Evolutionary conservation across 2,888 invertebrate genomes (phyloP), one percentile per base, ranked within the genome.

Genomic region (Stomorhina lunata): DNA sequence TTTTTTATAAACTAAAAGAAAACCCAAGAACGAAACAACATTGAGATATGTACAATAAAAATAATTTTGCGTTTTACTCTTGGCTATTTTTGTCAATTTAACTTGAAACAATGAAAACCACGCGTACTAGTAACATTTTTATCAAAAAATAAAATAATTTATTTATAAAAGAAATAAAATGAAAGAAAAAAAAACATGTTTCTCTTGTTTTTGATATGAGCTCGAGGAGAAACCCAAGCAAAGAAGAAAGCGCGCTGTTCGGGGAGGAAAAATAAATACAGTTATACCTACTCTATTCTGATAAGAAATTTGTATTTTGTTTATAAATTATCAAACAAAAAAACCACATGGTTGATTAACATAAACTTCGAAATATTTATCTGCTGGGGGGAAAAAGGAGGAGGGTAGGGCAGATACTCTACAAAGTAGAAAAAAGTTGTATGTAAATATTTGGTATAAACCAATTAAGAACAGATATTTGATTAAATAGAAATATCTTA

Each of bases 61-160:
- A 65, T 29, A 29, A 12, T 65, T 65, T 37, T 66, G 34, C 66
- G 50, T 66, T 66, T 66, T 50, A 34, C 50, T 65, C 48, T 63
- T n/a, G n/a, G n/a, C 25, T 32, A 7, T 45, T 45, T 66, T 66
- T 48, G 65, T 15, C 27, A 40, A 40, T 40, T 59, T 37, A 2
- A 2, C 25, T 48, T 9, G 10, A 29, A 2, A 22, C 20, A 4
- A 50, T 29, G 17, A 29, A 65, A 48, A 66, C 34, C 34, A 66
- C 50, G 50, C 50, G 66, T 50, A 22, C n/a, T n/a, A n/a, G n/a
- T n/a, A 32, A 37, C 25, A 15, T 50, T 66, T 50, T 66, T 68
- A 68, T 53, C 37, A 68, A 53, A 63, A 45, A 34, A 37, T 34
- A 50, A 48, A 45, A 59, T 34, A 25, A 25, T 50, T 50, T 12